Conservation (phyloP, 2,888 invertebrate genomes). For the Xanthorhoe designata region DNA sequence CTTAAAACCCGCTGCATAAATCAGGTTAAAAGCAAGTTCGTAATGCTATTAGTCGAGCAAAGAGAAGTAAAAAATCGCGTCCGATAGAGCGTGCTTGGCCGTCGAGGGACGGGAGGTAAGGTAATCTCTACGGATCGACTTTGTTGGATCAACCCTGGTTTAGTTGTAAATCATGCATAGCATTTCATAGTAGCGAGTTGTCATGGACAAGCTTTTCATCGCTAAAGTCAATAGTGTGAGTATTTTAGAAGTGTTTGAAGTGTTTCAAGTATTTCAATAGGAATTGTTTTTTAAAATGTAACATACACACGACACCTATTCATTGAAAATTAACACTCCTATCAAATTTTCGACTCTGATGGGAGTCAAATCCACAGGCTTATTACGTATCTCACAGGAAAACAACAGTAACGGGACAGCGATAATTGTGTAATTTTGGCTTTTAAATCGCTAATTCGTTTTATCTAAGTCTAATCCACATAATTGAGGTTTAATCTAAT, state of each 20-base stretch:
- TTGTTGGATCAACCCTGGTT: conserved; percentile 3
- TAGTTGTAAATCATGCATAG: conserved; percentile 2
- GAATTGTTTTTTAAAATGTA: too few species aligned
- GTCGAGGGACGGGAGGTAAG: conserved; percentile 20
- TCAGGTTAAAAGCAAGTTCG: conserved; percentile 38
- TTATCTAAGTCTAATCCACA: too few species aligned
- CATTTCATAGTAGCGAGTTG: not conserved
- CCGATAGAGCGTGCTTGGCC: conserved; percentile 25
- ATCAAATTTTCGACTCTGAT: too few species aligned
- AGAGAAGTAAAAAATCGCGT: conserved; percentile 27
- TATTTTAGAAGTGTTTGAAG: not conserved
- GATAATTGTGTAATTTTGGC: too few species aligned
- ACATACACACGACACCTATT: too few species aligned
- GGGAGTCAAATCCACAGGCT: too few species aligned
- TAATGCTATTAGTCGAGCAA: conserved; percentile 36
- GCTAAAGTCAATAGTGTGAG: not conserved
- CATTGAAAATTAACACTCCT: too few species aligned
- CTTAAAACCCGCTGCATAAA: conserved; percentile 33
- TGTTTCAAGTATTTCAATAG: too few species aligned
- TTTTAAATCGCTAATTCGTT: too few species aligned
- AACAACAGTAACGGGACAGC: too few species aligned
- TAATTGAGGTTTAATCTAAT: too few species aligned
- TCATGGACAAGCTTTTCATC: not conserved
- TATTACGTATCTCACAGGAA: too few species aligned
- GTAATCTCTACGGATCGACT: conserved; percentile 16